Percentiles rank a stretch among this genome's conserved stretches.
Conservation (phyloP, 1,140 invertebrate species). For the Charaxes varanes region DNA sequence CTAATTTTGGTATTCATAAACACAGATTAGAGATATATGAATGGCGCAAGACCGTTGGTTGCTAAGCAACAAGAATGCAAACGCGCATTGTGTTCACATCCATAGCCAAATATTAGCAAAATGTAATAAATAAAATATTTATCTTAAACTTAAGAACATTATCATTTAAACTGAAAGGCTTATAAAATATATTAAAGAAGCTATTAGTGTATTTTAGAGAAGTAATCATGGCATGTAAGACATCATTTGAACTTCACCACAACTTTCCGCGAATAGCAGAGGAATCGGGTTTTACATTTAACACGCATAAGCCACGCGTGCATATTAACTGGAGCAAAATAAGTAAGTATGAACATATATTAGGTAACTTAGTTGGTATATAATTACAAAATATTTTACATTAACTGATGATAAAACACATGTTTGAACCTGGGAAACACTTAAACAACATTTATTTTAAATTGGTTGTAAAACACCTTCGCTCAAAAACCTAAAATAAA, state of each 20-base stretch:
- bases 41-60: slow-evolving; percentile 20
- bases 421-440: too few relatives aligned
- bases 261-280: slow-evolving; percentile 81
- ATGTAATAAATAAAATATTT: too few relatives aligned
- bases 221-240: slow-evolving; percentile 66
- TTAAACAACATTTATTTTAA: too few relatives aligned
- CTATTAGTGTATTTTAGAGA: too few relatives aligned
- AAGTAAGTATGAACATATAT: slow-evolving; percentile 58
- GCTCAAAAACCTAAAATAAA: too few relatives aligned
- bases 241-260: slow-evolving; percentile 76
- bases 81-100: too few relatives aligned
- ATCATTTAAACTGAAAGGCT: neutral
- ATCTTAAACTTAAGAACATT: too few relatives aligned
- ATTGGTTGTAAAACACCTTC: too few relatives aligned
- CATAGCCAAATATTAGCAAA: too few relatives aligned
- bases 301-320: slow-evolving; percentile 73
- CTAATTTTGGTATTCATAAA: too few relatives aligned
- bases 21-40: too few relatives aligned
- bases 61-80: slow-evolving; percentile 33
- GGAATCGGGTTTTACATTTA: slow-evolving; percentile 80
- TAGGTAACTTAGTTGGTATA: neutral
- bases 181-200: slow-evolving; percentile 7
- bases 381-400: neutral
- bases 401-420: too few relatives aligned
- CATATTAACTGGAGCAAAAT: slow-evolving; percentile 80